These are phyloP conservation scores for Bubalus kerabau DNA, from an alignment of 2,113 vertebrate genomes.

Conservation along the genomic window DNA sequence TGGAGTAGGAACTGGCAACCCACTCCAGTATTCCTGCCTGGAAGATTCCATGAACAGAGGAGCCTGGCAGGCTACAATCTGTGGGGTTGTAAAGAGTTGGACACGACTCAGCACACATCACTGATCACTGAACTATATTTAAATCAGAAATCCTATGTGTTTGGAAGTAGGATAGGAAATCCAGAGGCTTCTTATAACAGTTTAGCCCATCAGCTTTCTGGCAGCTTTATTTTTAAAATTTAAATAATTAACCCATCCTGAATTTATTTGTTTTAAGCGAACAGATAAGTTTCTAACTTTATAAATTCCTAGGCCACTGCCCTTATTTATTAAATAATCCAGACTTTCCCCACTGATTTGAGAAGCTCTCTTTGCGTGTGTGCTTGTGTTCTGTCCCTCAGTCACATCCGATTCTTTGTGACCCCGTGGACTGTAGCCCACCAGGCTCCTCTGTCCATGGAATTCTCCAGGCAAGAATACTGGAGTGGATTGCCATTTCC, in stretches of 20 bases:
- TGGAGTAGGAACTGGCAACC: background rate
- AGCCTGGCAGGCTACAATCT: background rate
- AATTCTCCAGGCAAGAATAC: background rate
- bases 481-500: background rate
- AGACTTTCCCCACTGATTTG: background rate
- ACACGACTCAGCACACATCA: background rate
- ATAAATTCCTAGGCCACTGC: background rate
- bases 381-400: background rate
- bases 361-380: background rate
- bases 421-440: background rate
- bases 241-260: background rate
- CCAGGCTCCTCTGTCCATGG: background rate
- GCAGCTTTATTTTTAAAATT: background rate
- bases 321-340: background rate
- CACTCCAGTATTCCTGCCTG: background rate
- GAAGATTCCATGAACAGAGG: background rate
- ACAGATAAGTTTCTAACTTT: background rate
- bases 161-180: background rate
- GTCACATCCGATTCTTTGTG: background rate
- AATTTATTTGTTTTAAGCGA: background rate
- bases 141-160: background rate
- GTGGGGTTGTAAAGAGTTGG: background rate
- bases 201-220: background rate
- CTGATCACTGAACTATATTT: background rate
- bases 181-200: background rate